Evolutionary conservation across 1,140 invertebrate genomes (phyloP), one percentile per base, ranked within the genome.

Genomic region (Telenomus remus): DNA sequence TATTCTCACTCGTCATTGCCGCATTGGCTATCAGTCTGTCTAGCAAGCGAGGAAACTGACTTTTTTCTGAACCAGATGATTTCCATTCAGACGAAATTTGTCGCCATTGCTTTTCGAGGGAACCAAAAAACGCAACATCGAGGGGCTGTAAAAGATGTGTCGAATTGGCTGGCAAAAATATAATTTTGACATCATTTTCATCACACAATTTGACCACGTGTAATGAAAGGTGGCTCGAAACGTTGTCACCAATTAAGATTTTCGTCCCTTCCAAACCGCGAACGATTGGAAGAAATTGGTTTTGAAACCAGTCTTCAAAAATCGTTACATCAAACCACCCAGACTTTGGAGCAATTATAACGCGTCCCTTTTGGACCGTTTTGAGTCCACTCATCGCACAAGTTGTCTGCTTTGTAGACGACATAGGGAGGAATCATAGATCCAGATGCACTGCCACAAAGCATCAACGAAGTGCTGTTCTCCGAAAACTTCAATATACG

Each of bases 221-320:
- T 12, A 54, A 4, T 34, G 46, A 66, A 1, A 56, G 42, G 8
- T 66, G 44, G 43, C 53, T 54, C 7, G 47, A 50, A 0, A 60
- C 34, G 43, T 69, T 65, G 14, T 65, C 43, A 33, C 51, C 50
- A 42, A 55, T 65, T 5, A 66, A 14, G 44, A 56, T 16, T 51
- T 79, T 83, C 46, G 69, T 69, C 59, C 61, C 46, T 27, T 50
- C 12, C n/a, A 57, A 47, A 39, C 50, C 12, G 44, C 73, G 80
- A 44, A 72, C 64, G 72, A 54, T 76, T 59, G 63, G 79, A 12
- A 82, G 27, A 74, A 78, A 57, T 34, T 79, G 13, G 63, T 56
- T 68, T 34, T 47, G 14, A 43, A 86, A 82, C 80, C 81, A 87
- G 49, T 88, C 79, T 47, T 81, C 78, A 76, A 87, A 87, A 50